Evolutionary conservation across 2,888 invertebrate genomes (phyloP).

Genomic region (Steinernema hermaphroditum): DNA sequence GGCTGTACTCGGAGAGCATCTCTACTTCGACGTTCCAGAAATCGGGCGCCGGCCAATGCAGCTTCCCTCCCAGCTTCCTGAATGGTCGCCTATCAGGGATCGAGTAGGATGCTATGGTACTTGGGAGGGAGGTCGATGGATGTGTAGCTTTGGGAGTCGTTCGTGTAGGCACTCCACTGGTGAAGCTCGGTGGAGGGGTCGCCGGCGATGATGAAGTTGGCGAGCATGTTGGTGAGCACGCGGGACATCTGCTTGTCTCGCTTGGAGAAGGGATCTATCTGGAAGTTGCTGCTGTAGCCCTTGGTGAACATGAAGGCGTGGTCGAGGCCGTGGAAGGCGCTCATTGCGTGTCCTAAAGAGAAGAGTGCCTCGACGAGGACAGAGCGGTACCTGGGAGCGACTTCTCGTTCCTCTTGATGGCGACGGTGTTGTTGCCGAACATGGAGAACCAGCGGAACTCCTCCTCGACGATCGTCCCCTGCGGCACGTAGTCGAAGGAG

Average conservation of each 20-base stretch:
- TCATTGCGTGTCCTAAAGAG: constrained; percentile 45
- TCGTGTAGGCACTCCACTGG: constrained; percentile 55
- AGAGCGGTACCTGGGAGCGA: neutral
- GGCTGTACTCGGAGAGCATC: constrained; percentile 41
- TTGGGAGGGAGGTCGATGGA: constrained; percentile 60
- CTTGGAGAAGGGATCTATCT: constrained; percentile 61
- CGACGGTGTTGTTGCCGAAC: constrained; percentile 60
- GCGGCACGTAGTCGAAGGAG: constrained; percentile 65
- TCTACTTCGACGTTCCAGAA: constrained; percentile 65
- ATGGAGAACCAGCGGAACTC: constrained; percentile 53
- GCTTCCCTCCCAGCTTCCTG: constrained; percentile 55
- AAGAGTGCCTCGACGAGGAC: neutral
- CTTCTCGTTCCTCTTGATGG: constrained; percentile 49
- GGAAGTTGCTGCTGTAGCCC: constrained; percentile 62
- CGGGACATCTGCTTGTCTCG: constrained; percentile 61
- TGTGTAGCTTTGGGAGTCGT: constrained; percentile 50
- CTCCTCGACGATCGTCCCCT: constrained; percentile 59
- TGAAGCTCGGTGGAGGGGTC: constrained; percentile 53
- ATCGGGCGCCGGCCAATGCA: constrained; percentile 61
- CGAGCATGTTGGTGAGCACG: constrained; percentile 58
- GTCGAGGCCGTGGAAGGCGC: constrained; percentile 66
- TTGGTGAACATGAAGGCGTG: constrained; percentile 65
- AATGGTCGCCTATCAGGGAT: neutral
- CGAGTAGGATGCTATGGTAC: constrained; percentile 39
- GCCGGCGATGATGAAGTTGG: constrained; percentile 52